Evolutionary conservation across 2,797 vertebrate genomes (phyloP), one percentile per base, ranked within the genome.

Genomic region (Huso huso): DNA sequence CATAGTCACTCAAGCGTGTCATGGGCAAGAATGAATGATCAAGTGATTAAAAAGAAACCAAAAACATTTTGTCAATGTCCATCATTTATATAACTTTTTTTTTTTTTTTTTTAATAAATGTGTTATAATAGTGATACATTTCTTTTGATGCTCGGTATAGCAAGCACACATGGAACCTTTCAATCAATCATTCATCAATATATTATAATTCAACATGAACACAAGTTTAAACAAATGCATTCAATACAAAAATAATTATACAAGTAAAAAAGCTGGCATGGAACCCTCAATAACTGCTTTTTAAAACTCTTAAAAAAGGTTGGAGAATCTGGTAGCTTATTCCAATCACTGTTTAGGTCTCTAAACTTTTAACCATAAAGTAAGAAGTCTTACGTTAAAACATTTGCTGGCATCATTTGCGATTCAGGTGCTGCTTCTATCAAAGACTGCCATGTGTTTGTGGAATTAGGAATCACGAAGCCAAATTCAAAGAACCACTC

Each of bases 401-500:
- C 91, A 51, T 95, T 99, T 72, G 97, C 97, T 51, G 96, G 94
- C 97, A 99, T 99, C 97, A 99, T 99, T 85, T 99, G 96, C 73
- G 96, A 98, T 80, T 99, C 97, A 10, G 97, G 95, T 8, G 97
- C 97, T 12, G 97, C 96, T 81, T 99, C 97, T 89, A 99, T 99
- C 87, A 99, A 92, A 74, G 95, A 99, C 84, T 99, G 97, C 97
- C 97, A 99, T 69, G 97, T 99, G 87, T 99, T 99, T 83, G 96
- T 98, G 77, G 97, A 99, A 83, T 99, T 98, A 60, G 97, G 97
- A 76, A 99, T 99, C 78, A 99, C 95, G 71, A 99, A 99, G 74
- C 96, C 95, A 74, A 98, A 99, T 84, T 99, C 97, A 81, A 99
- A 99, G 87, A 97, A 98, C 96, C 95, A 99, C 71, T 99, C 97